A percentile compares a stretch with the other conserved stretches of the same genome.
phyloP scores from a whole-genome alignment of 2,113 vertebrate species.

The Callospermophilus lateralis region DNA sequence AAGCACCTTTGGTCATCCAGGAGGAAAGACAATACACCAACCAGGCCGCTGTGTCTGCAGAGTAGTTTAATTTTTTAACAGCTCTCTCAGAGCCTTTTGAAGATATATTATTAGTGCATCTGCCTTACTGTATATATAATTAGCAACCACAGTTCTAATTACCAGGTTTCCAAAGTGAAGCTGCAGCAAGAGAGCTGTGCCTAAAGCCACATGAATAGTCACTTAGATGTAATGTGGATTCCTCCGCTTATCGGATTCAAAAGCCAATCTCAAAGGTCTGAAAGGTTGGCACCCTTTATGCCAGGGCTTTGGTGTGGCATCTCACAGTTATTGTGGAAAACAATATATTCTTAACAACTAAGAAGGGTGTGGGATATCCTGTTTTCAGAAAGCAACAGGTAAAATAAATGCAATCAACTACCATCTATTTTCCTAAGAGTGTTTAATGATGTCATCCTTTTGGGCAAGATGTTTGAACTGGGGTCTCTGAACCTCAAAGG shows the following conservation, averaged over 20 bases:
- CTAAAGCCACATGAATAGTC: slow-evolving; percentile 23
- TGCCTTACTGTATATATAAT: background rate
- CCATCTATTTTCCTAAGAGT: background rate
- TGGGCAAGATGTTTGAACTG: background rate
- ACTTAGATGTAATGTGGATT: background rate
- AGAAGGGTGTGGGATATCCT: background rate
- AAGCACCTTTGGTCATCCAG: background rate
- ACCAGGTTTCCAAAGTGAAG: slow-evolving; percentile 35
- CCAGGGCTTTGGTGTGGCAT: background rate
- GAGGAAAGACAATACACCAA: background rate
- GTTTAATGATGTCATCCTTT: background rate
- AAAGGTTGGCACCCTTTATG: background rate
- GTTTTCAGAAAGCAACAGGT: slow-evolving; percentile 19
- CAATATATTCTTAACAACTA: background rate
- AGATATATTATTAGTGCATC: slow-evolving; percentile 50
- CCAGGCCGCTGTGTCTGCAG: background rate
- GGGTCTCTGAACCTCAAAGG: background rate
- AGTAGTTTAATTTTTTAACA: slow-evolving; percentile 64
- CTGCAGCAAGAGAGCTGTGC: background rate
- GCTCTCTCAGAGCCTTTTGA: slow-evolving; percentile 37
- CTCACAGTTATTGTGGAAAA: background rate
- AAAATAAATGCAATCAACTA: background rate
- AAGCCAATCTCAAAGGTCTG: background rate
- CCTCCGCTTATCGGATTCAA: background rate
- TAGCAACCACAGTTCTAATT: slow-evolving; percentile 66